These are phyloP conservation scores for Agapostemon virescens DNA, from an alignment of 2,888 invertebrate species.

Conservation along the genomic window DNA sequence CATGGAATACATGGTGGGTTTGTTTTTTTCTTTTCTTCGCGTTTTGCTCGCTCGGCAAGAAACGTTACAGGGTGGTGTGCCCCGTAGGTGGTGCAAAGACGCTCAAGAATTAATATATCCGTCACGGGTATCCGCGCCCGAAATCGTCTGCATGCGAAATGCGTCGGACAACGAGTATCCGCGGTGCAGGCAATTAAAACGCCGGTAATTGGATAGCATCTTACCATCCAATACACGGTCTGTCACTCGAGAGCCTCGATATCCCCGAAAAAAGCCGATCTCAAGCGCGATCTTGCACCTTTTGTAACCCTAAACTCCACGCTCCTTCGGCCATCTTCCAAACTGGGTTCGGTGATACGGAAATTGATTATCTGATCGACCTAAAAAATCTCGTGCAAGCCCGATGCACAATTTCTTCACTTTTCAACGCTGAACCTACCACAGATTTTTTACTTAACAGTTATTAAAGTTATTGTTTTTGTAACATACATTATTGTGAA, in stretches of 20 bases:
- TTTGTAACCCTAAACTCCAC: not conserved
- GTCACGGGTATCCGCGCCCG: conserved; percentile 35
- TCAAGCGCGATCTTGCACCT: not conserved
- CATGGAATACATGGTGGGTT: not conserved
- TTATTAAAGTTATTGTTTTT: too few relatives aligned
- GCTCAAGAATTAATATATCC: conserved; percentile 58
- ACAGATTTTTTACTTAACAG: too few relatives aligned
- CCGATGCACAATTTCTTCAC: not conserved
- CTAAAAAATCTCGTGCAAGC: not conserved
- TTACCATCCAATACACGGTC: conserved; percentile 29
- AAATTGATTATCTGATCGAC: not conserved
- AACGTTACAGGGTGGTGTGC: conserved; percentile 26
- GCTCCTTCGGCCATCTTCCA: not conserved
- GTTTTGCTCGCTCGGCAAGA: conserved; percentile 23
- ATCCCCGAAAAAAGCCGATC: not conserved
- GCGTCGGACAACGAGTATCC: conserved; percentile 24
- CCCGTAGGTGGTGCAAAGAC: conserved; percentile 40
- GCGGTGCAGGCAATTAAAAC: conserved; percentile 52
- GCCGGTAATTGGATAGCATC: conserved; percentile 52
- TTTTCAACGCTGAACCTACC: too few relatives aligned
- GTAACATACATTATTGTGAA: too few relatives aligned
- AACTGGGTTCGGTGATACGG: not conserved
- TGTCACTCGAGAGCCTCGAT: not conserved
- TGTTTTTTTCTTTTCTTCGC: conserved; percentile 18
- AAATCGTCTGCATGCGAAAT: conserved; percentile 43